Conservation (phyloP, 2,113 vertebrate species). For the Onychorhynchus coronatus region DNA sequence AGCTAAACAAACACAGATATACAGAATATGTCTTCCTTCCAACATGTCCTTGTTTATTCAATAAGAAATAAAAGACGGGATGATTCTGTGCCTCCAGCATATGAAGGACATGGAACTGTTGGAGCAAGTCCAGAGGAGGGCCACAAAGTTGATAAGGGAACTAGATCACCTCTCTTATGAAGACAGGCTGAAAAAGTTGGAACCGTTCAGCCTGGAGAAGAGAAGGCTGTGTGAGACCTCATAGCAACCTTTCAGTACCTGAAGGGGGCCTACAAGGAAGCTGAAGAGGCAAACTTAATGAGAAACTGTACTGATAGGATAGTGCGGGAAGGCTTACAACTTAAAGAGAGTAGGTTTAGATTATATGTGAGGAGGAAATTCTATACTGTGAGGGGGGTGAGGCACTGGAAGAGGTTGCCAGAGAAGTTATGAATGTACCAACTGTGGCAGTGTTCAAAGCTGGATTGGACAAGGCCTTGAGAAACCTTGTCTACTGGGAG, state of each 20-base stretch:
- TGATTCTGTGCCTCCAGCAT: neutral
- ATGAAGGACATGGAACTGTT: neutral
- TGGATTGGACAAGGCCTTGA: neutral
- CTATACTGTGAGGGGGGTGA: neutral
- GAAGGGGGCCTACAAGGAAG: neutral
- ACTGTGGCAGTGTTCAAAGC: neutral
- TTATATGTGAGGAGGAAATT: neutral
- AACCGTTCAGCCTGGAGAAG: neutral
- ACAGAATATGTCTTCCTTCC: neutral
- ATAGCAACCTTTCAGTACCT: neutral
- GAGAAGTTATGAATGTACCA: neutral
- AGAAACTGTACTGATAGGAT: neutral
- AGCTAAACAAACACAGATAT: neutral
- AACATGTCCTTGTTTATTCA: neutral
- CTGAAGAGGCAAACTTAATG: accelerated
- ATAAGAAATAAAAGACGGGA: neutral
- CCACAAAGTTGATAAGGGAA: neutral
- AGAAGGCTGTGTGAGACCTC: neutral
- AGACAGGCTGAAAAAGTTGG: neutral
- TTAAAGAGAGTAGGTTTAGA: neutral
- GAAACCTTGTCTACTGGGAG: neutral
- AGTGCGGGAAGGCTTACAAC: neutral
- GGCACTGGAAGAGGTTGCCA: neutral
- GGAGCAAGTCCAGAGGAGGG: neutral
- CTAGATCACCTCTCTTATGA: neutral